Conservation (phyloP, 2,113 vertebrate species). For the Mohoua ochrocephala region DNA sequence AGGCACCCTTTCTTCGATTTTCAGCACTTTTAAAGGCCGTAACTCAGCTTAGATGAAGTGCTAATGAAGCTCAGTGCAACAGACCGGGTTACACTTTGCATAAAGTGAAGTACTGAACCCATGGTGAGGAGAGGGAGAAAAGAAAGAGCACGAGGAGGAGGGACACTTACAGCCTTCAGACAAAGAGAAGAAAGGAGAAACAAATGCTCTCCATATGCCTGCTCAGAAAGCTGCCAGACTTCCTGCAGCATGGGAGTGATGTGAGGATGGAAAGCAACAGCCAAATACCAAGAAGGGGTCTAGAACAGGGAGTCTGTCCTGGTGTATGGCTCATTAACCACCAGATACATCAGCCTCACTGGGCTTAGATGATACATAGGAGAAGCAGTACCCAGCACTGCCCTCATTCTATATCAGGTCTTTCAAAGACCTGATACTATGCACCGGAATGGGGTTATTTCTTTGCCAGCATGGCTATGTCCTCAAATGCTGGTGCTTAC, state of each 20-base stretch:
- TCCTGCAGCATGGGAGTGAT: not conserved
- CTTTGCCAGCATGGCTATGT: not conserved
- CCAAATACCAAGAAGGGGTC: not conserved
- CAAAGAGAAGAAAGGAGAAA: not conserved
- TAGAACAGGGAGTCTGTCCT: not conserved
- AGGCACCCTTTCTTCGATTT: not conserved
- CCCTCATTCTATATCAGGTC: not conserved
- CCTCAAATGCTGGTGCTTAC: fast-evolving
- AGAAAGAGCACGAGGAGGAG: not conserved
- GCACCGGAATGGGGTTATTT: fast-evolving
- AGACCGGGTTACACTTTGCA: not conserved
- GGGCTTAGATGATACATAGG: fast-evolving
- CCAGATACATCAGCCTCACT: too few relatives aligned
- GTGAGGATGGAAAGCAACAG: not conserved
- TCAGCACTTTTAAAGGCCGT: not conserved
- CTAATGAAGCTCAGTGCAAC: not conserved
- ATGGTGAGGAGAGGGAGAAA: not conserved
- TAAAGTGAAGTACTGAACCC: not conserved
- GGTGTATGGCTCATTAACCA: not conserved
- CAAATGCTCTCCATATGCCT: fast-evolving
- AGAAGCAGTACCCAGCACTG: not conserved
- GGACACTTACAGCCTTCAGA: not conserved
- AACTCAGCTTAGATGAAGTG: not conserved
- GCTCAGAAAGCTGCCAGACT: not conserved
- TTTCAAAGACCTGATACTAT: not conserved